Evolutionary conservation across 1,140 invertebrate genomes (phyloP).

Genomic region (Eueides isabella): DNA sequence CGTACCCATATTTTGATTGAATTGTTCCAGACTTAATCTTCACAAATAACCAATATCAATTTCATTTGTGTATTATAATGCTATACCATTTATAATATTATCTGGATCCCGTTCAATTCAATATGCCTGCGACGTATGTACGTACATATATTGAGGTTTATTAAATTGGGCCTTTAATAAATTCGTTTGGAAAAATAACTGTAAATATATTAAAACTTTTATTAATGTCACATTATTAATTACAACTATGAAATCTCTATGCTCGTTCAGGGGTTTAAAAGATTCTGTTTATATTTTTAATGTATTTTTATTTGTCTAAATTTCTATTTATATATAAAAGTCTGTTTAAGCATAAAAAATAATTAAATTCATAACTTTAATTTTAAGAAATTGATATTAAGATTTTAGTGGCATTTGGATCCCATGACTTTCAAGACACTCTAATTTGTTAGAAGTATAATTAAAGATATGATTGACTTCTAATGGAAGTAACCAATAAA

Average conservation of each 20-base stretch:
- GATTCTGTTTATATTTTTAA: not conserved
- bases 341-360: too few relatives aligned
- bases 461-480: too few relatives aligned
- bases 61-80: constrained; percentile 41
- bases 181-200: constrained; percentile 20
- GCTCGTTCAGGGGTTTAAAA: too few relatives aligned
- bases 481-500: too few relatives aligned
- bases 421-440: too few relatives aligned
- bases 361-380: too few relatives aligned
- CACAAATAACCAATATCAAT: constrained; percentile 63
- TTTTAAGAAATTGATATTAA: too few relatives aligned
- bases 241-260: too few relatives aligned
- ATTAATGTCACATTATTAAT: not conserved
- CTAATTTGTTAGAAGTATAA: too few relatives aligned
- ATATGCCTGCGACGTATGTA: constrained; percentile 17
- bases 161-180: constrained; percentile 20
- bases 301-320: not conserved
- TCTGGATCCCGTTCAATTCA: constrained; percentile 29
- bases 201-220: not conserved
- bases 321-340: too few relatives aligned
- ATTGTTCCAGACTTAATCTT: constrained; percentile 67
- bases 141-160: constrained; percentile 22
- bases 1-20: constrained; percentile 68
- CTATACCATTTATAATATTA: constrained; percentile 39
- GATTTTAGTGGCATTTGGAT: too few relatives aligned